Conservation (phyloP, 2,113 vertebrate species). For the Seriola aureovittata region DNA sequence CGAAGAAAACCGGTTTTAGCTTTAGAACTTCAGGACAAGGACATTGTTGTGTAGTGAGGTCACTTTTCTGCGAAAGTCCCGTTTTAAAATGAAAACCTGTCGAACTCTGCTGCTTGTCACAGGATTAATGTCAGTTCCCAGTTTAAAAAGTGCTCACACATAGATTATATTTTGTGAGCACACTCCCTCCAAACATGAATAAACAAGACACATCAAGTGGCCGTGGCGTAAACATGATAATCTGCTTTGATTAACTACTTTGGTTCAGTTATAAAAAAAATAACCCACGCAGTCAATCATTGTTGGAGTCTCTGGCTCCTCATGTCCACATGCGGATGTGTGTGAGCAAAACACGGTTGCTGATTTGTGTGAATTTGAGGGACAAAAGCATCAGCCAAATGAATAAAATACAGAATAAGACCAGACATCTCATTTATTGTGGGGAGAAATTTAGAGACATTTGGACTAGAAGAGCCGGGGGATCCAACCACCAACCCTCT, state of each 20-base stretch:
- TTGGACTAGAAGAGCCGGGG: too few species aligned
- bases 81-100: not conserved
- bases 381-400: too few species aligned
- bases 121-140: not conserved
- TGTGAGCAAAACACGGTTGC: too few species aligned
- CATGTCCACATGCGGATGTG: not conserved
- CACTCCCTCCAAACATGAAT: too few species aligned
- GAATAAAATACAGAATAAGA: too few species aligned
- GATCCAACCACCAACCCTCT: too few species aligned
- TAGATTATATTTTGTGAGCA: too few species aligned
- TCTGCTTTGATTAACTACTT: not conserved
- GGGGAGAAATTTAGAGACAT: too few species aligned
- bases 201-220: not conserved
- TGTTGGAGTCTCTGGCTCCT: too few species aligned
- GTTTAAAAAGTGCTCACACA: too few species aligned
- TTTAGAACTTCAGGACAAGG: not conserved
- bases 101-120: not conserved
- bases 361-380: too few species aligned
- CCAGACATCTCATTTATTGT: too few species aligned
- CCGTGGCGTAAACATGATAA: not conserved
- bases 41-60: slow-evolving; percentile 18
- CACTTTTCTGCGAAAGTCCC: not conserved
- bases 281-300: not conserved
- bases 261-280: not conserved
- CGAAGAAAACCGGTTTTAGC: slow-evolving; percentile 2